Evolutionary conservation across 2,797 vertebrate species (phyloP).

Genomic region (Pseudomugil gertrudae): DNA sequence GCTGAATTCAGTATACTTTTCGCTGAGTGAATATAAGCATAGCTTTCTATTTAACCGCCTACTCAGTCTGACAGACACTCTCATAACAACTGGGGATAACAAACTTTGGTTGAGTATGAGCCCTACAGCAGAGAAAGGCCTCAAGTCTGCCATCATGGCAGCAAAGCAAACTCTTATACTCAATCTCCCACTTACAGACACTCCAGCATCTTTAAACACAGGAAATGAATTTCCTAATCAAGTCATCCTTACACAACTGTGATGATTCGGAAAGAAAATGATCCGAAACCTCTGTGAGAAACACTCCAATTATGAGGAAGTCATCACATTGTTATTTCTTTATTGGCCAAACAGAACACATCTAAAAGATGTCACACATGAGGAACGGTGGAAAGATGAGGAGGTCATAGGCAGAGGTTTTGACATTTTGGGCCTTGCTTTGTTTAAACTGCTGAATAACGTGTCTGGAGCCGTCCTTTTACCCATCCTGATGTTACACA

Average conservation of each 20-base stretch:
- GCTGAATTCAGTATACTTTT: constrained; percentile 6
- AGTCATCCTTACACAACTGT: constrained; percentile 49
- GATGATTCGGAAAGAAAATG: constrained; percentile 11
- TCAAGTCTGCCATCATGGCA: constrained; percentile 11
- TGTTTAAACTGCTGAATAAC: background rate
- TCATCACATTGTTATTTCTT: constrained; percentile 54
- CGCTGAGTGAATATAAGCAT: constrained; percentile 5
- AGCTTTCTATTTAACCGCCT: constrained; percentile 17
- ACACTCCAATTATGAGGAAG: background rate
- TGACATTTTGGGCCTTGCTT: background rate
- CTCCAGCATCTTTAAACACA: constrained; percentile 64
- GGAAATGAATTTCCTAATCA: constrained; percentile 63
- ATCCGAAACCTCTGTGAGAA: constrained; percentile 16
- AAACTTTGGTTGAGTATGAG: constrained; percentile 11
- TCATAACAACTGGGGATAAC: constrained; percentile 9
- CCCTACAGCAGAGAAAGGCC: constrained; percentile 12
- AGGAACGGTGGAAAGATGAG: background rate
- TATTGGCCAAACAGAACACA: constrained; percentile 2
- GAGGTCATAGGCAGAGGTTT: background rate
- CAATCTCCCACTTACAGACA: constrained; percentile 52
- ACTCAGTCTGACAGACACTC: constrained; percentile 13
- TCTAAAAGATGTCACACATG: constrained; percentile 1
- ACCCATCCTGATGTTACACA: no score
- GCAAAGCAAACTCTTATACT: constrained; percentile 23
- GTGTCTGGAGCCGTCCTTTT: no score